phyloP scores from a whole-genome alignment of 2,113 vertebrate species.

The Microtus pennsylvanicus region DNA sequence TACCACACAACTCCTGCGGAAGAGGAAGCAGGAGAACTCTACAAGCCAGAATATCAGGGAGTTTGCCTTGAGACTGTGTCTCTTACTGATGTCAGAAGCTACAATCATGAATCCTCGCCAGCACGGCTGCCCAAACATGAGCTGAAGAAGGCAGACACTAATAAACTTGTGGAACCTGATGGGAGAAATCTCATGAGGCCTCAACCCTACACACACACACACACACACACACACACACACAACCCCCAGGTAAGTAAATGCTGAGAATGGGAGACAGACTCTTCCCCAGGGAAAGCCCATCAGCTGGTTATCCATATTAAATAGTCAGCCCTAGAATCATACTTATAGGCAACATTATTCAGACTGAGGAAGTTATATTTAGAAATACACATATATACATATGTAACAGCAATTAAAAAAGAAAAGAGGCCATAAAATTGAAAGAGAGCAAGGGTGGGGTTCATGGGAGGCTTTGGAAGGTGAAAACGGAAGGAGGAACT shows the following conservation, averaged over 20 bases:
- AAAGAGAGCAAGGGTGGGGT: not conserved
- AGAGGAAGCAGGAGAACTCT: not conserved
- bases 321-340: not conserved
- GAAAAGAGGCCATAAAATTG: not conserved
- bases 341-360: not conserved
- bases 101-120: not conserved
- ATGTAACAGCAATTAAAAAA: not conserved
- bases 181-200: not conserved
- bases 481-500: not conserved
- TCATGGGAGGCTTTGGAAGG: not conserved
- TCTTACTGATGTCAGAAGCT: not conserved
- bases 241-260: not conserved
- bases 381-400: not conserved
- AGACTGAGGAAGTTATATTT: not conserved
- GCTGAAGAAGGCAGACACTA: not conserved
- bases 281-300: not conserved
- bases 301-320: not conserved
- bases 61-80: not conserved
- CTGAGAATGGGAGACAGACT: not conserved
- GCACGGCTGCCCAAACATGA: not conserved
- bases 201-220: no score
- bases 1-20: not conserved
- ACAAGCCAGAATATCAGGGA: not conserved
- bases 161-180: not conserved
- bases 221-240: no score